These are phyloP conservation scores for Chiloscyllium plagiosum DNA, from an alignment of 2,113 vertebrate genomes.

Conservation along the genomic window DNA sequence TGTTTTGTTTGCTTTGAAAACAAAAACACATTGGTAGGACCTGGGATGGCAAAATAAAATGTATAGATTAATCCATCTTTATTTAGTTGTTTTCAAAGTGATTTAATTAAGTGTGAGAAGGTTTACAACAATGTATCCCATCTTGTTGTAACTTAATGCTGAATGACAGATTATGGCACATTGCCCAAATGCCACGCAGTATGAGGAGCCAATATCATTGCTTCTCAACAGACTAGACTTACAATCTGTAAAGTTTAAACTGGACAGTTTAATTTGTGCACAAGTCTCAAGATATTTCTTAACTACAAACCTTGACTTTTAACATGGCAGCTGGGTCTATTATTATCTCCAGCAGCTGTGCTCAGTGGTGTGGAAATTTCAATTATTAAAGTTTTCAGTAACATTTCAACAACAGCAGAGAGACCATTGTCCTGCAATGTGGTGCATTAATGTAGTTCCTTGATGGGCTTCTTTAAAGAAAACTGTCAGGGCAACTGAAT, in stretches of 20 bases:
- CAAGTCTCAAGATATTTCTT: neutral
- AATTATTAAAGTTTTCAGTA: neutral
- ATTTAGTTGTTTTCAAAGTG: neutral
- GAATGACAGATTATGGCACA: too few relatives aligned
- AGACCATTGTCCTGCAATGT: neutral
- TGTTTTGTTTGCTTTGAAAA: neutral
- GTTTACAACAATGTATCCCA: neutral
- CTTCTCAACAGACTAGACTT: neutral
- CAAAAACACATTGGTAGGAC: neutral
- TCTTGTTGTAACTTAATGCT: neutral
- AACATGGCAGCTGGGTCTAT: neutral
- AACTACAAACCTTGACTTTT: neutral
- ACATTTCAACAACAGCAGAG: neutral
- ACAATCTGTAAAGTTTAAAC: neutral
- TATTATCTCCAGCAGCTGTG: neutral
- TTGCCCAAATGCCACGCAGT: too few relatives aligned
- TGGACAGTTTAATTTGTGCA: conserved; percentile 2
- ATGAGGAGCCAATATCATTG: neutral
- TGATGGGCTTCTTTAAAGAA: neutral
- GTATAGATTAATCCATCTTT: neutral
- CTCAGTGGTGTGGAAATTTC: neutral
- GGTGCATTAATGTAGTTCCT: neutral
- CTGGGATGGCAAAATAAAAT: neutral
- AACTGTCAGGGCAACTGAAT: neutral
- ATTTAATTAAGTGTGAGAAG: neutral